Base-by-base conservation (phyloP, 2,888 invertebrate genomes). In the Scotopteryx bipunctaria region DNA sequence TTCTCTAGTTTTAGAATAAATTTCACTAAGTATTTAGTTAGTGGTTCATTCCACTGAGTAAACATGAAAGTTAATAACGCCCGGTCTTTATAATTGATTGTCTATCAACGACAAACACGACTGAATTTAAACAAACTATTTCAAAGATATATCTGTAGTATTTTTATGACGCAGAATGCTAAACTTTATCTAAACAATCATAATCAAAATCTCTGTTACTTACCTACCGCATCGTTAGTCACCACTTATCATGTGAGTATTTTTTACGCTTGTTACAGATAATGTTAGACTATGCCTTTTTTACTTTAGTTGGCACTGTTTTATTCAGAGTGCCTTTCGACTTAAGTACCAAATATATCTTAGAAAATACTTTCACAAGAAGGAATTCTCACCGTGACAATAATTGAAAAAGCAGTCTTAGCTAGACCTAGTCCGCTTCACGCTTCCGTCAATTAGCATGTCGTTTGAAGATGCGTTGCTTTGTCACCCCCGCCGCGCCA, bases 371-470 rank as follows among this genome's bases (percentile, higher is more conserved):
- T 27, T 27, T 27, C 27, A 58, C 35, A 33, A 48, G 54, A 59
- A 63, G 63, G 40, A 67, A 71, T 59, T 59, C 53, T 67, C 63
- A 62, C 63, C 55, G 62, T 56, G 55, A 65, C 69, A 61, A 69
- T 73, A 76, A 67, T 67, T 74, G 62, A 73, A 75, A 80, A 80
- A 82, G 71, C 59, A 52, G 61, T 67, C 64, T 66, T 67, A 67
- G 67, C 71, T 76, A 77, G 73, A n/a, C n/a, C n/a, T n/a, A 78
- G 76, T 69, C 69, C 73, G 75, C 73, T 79, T 81, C 80, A 78
- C 80, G 74, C 78, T 75, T 72, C 68, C 78, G 82, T 87, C 88
- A 89, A 89, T 89, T 89, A 89, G 84, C 86, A 86, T 86, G 81
- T 86, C 82, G 81, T 86, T 86, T 85, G 84, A 84, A 87, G 87